Evolutionary conservation across 2,888 invertebrate species (phyloP), one percentile per base, ranked within the genome.

Genomic region (Pterobdella sp.): DNA sequence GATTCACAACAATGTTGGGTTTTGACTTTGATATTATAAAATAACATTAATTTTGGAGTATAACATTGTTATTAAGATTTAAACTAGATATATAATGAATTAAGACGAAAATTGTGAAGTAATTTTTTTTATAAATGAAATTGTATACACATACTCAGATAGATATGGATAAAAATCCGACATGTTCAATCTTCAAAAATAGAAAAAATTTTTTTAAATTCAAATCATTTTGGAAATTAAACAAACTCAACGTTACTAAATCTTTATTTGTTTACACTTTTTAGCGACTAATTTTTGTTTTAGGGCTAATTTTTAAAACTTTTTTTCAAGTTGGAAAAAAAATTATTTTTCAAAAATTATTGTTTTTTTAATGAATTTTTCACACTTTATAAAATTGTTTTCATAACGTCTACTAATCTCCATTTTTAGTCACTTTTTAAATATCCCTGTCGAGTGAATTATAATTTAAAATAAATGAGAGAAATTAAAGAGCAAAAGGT

Each of bases 131-230:
- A 7, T 42, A 42, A 7, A 42, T 42, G 7, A 42, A 42, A 26
- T 14, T 56, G 18, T 18, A 56, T 26, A 3, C 7, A 56, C 60
- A 4, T 56, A 56, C 60, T 56, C 60, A 3, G 60, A 56, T 26
- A 56, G 26, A 56, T 56, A 56, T 26, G 60, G 60, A n/a, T 26
- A 56, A 22, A 56, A 56, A 4, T 56, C 60, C 60, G 60, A 56
- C 60, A 56, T 56, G 4, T 56, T 56, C n/a, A n/a, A 26, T 56
- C 60, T 7, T 56, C n/a, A n/a, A n/a, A n/a, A n/a, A n/a, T n/a
- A n/a, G n/a, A n/a, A n/a, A n/a, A n/a, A n/a, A n/a, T n/a, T 56
- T 56, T 56, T 7, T 18, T 56, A 56, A 18, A 18, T 56, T 56
- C 60, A 56, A 56, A 26, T 4, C 60, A 56, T 56, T 26, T 56